Evolutionary conservation across 2,113 vertebrate species (phyloP), one percentile per base, ranked within the genome.

Genomic region (Cairina moschata): DNA sequence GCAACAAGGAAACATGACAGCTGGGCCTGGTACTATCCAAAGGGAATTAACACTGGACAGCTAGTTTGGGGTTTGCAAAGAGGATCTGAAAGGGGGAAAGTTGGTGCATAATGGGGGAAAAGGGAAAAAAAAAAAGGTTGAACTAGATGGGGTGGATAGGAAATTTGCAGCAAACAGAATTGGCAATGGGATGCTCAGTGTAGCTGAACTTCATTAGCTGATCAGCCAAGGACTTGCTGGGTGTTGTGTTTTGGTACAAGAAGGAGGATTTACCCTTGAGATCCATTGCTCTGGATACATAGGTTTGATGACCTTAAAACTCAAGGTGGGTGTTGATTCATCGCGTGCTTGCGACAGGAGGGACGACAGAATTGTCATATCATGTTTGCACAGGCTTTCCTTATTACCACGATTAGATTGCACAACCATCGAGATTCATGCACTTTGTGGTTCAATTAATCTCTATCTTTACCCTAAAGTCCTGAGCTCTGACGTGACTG

Each of bases 81-180:
- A 38, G 44, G 8, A 31, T 58, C 17, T 62, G 16, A 31, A 73
- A 79, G 26, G 2, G 20, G 4, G 17, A 31, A 83, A 31, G 4
- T 12, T 58, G 17, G 7, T 66, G 44, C 1, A 2, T 42, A n/a
- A 23, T 1, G 12, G 4, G 1, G 13, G 2, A 17, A 36, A 60
- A 22, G 5, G 17, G 12, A 4, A 31, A 74, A 75, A 11, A 55
- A 31, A 74, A 79, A 11, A 50, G 17, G 1, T 66, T 63, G 26
- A 75, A 92, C 81, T 9, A 62, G 25, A 15, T 26, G 3, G 17
- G 48, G 29, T 78, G 5, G 14, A 7, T 40, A 13, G 8, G 77
- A 62, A 69, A 73, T 6, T 3, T 42, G n/a, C 11, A 80, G 22
- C 29, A 83, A 48, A 5, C 9, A 50, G 84, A 76, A 54, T 17